phyloP scores from a whole-genome alignment of 2,888 invertebrate species.

The Dorcus hopei region DNA sequence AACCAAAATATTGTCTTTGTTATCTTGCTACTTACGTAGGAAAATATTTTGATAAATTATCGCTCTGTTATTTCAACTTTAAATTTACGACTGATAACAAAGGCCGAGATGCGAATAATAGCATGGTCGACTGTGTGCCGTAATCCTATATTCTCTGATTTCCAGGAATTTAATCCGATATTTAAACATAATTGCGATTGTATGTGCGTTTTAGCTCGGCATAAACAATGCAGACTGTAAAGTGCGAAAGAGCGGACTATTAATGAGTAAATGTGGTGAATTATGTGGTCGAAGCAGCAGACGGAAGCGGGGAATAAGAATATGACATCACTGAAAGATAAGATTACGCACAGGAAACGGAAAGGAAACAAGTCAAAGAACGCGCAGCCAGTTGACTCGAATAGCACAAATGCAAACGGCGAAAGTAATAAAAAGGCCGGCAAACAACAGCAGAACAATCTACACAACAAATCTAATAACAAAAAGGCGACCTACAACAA shows the following conservation, averaged over 20 bases:
- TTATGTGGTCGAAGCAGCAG: conserved; percentile 49
- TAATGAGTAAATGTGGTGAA: conserved; percentile 8
- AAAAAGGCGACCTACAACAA: conserved; percentile 2
- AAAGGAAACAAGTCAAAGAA: conserved; percentile 38
- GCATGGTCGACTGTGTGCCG: no score
- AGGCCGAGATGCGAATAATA: no score
- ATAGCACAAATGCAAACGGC: conserved; percentile 22
- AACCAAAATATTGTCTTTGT: no score
- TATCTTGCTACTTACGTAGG: no score
- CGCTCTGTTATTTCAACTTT: no score
- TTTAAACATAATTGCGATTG: no score
- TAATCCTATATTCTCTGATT: no score
- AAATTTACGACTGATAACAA: no score
- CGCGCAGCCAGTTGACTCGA: conserved; percentile 14
- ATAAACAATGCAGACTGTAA: neutral
- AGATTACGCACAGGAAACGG: conserved; percentile 48
- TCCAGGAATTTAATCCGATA: no score
- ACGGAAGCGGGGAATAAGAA: conserved; percentile 37
- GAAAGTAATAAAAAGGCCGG: conserved; percentile 20
- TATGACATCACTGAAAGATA: conserved; percentile 47
- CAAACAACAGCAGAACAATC: conserved; percentile 6
- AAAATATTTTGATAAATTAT: no score
- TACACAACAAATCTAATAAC: neutral
- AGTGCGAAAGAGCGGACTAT: neutral
- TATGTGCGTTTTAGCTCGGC: no score